Conservation (phyloP, 2,113 vertebrate genomes). For the Piliocolobus tephrosceles region DNA sequence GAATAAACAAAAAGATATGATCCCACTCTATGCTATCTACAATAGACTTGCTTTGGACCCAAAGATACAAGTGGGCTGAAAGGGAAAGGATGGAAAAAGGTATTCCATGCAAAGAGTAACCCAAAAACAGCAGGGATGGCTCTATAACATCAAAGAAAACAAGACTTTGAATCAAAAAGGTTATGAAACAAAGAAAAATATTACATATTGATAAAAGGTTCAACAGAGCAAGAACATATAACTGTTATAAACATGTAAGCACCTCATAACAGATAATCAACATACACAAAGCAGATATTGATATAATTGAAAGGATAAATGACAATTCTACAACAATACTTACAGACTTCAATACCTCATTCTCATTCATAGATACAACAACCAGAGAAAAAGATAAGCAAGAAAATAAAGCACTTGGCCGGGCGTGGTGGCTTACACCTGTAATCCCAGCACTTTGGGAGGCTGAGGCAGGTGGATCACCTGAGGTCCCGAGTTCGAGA, state of each 20-base stretch:
- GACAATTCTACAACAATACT: background rate
- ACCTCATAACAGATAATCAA: background rate
- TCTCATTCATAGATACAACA: background rate
- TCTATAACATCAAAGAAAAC: background rate
- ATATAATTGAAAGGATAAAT: background rate
- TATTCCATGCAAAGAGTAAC: background rate
- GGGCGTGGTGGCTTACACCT: too few relatives aligned
- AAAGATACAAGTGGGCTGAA: background rate
- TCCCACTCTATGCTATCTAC: background rate
- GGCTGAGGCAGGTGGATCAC: too few relatives aligned
- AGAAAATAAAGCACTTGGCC: too few relatives aligned
- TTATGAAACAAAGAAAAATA: background rate
- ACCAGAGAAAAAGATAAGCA: background rate
- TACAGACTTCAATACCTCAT: background rate
- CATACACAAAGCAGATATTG: background rate
- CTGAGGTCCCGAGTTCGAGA: too few relatives aligned
- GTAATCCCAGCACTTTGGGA: too few relatives aligned
- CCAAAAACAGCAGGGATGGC: background rate
- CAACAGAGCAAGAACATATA: background rate
- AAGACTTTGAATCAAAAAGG: background rate
- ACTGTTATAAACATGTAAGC: background rate
- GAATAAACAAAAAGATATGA: background rate
- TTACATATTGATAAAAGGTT: background rate
- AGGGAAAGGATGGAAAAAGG: background rate
- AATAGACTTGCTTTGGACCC: background rate